Evolutionary conservation across 2,888 invertebrate species (phyloP), one percentile per base, ranked within the genome.

Genomic region (Ametastegia equiseti): DNA sequence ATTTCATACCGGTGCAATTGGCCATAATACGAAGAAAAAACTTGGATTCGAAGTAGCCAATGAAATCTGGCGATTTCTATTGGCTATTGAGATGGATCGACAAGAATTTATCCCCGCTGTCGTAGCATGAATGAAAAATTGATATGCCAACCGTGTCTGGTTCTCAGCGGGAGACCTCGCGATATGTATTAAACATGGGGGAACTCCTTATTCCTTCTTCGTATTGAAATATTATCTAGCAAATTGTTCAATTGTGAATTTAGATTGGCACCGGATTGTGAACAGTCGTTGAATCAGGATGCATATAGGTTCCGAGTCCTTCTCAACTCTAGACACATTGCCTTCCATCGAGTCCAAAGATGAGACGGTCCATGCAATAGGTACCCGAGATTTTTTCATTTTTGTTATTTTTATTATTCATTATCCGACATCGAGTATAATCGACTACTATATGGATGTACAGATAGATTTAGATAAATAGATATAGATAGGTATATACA

Each of bases 161-260:
- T 75, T 54, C 50, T 75, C 73, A 19, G 15, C 73, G 50, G n/a
- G 57, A 36, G 42, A 11, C 23, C 15, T 4, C 79, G 54, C 45
- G 67, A 79, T n/a, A n/a, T 81, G 81, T 67, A 79, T 81, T 36
- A 79, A 78, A 79, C 81, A 81, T 79, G 79, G 11, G 63, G 42
- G 3, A 54, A 57, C 54, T 71, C 36, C 67, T 67, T 15, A 15
- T 33, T 67, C 36, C 30, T 27, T 45, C 11, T 30, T 57, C 60
- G 63, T 5, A 45, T 77, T 50, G 81, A 79, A 67, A 78, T 79
- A 79, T 45, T 65, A 27, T 69, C 81, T 47, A 67, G 79, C 15
- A 69, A 69, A 81, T 81, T 36, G 81, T 81, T 57, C 81, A 54
- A 79, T 79, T 30, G 81, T 19, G 67, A 79, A 67, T 79, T 69